These are phyloP conservation scores for Phortica okadai DNA, from an alignment of 2,888 invertebrate species.

Conservation along the genomic window DNA sequence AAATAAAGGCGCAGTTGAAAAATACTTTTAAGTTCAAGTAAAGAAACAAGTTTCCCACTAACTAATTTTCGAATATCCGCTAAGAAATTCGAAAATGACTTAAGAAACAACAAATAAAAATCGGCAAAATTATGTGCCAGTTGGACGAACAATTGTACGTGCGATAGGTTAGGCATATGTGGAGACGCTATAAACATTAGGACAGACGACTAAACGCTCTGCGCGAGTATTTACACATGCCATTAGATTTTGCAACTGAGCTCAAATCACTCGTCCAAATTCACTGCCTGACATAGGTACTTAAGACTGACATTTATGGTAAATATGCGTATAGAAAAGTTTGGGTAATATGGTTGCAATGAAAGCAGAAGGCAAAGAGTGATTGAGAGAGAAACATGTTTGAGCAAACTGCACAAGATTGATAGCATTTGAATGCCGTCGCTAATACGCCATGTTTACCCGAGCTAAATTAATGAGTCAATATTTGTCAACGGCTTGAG, in stretches of 20 bases:
- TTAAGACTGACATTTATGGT: no score
- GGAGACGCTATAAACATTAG: no score
- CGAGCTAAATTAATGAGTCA: constrained; percentile 63
- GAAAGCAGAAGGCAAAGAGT: not conserved
- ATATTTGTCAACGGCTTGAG: constrained; percentile 56
- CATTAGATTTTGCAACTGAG: constrained; percentile 60
- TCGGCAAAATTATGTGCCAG: constrained; percentile 22
- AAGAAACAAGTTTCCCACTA: constrained; percentile 42
- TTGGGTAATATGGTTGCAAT: no score
- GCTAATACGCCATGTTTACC: constrained; percentile 64
- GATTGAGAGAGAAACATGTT: not conserved
- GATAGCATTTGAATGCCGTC: constrained; percentile 52
- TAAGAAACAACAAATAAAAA: constrained; percentile 14
- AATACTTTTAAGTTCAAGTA: constrained; percentile 27
- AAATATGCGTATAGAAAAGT: no score
- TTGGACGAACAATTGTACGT: not conserved
- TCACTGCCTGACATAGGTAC: no score
- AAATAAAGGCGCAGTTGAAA: constrained; percentile 49
- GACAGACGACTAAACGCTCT: not conserved
- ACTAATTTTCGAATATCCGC: not conserved
- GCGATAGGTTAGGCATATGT: no score
- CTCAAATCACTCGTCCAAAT: no score
- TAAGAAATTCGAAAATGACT: not conserved
- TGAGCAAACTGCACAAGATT: constrained; percentile 36
- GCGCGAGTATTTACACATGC: constrained; percentile 43